Base-by-base conservation (phyloP, 2,797 vertebrate species). In the Cuculus canorus region DNA sequence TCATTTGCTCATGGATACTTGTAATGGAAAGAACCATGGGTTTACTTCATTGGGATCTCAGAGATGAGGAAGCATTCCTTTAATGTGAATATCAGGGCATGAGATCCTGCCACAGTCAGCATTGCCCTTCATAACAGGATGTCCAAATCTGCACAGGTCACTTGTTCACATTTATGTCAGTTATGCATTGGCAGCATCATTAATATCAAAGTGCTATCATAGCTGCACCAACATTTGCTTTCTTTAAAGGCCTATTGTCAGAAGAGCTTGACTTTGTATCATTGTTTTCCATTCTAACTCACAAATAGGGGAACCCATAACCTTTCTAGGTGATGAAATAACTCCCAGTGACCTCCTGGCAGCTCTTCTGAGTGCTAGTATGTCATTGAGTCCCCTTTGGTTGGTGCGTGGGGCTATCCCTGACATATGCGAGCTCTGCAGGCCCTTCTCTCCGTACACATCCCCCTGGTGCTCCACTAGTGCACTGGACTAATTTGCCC, bases 401-500 rank as follows among this genome's bases (percentile, higher is more conserved):
- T 1, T 4, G 9, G 19, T 5, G 45, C 4, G 5, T 11, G 52
- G 23, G 33, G 17, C 35, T 61, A 18, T 4, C 12, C 11, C n/a
- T 15, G 41, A 7, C 0, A 1, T 2, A 2, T 3, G 25, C 2
- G 7, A 47, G 65, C 61, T 28, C 19, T 52, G 21, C 1, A 4
- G n/a, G 43, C 39, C 22, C 0, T 15, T 47, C 7, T 7, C 18
- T 6, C 10, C 10, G 17, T 45, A 43, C 5, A 0, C 1, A 1
- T 63, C 5, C 23, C 23, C 16, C 5, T 1, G 2, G 6, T 1
- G 21, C 22, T 19, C 12, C 17, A 39, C 9, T 73, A 18, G 69
- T 7, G 0, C 0, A 0, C 5, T 3, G 3, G 17, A 30, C 41
- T 25, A 1, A 0, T 35, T 16, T 17, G 14, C 1, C 27, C 32